These are phyloP conservation scores for Saccopteryx bilineata DNA, from an alignment of 2,113 vertebrate genomes.

Conservation along the genomic window DNA sequence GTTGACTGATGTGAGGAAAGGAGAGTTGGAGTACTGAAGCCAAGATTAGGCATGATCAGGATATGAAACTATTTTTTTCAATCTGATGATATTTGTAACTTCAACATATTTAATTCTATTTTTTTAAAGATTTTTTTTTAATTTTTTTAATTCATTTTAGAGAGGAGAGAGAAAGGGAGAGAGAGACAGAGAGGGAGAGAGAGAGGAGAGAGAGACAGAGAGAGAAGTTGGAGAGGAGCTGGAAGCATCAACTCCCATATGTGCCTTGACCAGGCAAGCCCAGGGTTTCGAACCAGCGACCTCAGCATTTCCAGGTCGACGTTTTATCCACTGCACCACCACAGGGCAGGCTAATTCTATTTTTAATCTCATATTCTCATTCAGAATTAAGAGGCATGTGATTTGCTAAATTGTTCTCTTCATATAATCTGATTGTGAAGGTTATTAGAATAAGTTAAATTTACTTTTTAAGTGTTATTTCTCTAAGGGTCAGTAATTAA, in stretches of 20 bases:
- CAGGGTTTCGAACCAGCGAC: too few relatives aligned
- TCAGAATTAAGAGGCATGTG: not conserved
- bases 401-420: not conserved
- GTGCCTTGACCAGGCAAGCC: too few relatives aligned
- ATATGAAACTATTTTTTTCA: not conserved
- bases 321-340: too few relatives aligned
- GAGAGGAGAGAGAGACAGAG: too few relatives aligned
- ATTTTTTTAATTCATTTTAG: too few relatives aligned
- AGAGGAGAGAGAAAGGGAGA: too few relatives aligned
- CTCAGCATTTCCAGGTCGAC: too few relatives aligned
- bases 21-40: not conserved
- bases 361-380: not conserved
- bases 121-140: not conserved
- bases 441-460: slow-evolving; percentile 4
- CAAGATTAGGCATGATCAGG: not conserved
- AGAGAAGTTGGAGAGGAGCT: too few relatives aligned
- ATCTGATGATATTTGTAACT: not conserved
- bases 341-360: too few relatives aligned
- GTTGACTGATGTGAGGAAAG: slow-evolving; percentile 16
- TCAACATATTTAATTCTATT: not conserved
- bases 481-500: slow-evolving; percentile 35
- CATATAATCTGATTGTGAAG: slow-evolving; percentile 34
- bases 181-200: too few relatives aligned
- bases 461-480: slow-evolving; percentile 31
- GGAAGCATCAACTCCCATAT: too few relatives aligned